Evolutionary conservation across 2,888 invertebrate genomes (phyloP).

Genomic region (Chalcis sispes): DNA sequence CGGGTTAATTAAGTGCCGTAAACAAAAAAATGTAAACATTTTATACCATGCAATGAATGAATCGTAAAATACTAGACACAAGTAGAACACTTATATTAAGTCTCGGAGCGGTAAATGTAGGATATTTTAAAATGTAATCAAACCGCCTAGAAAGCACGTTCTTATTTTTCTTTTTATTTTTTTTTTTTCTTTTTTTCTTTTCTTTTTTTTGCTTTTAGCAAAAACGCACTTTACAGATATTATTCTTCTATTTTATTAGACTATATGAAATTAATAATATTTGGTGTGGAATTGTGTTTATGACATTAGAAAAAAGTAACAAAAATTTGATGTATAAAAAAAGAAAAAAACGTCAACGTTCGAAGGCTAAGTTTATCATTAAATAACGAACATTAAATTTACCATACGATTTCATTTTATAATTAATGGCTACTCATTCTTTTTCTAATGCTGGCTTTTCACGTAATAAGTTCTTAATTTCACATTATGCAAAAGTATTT

Average conservation of each 20-base stretch:
- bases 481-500: too few relatives aligned
- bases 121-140: constrained; percentile 55
- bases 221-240: constrained; percentile 46
- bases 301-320: background rate
- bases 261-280: constrained; percentile 2
- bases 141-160: constrained; percentile 51
- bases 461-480: too few relatives aligned
- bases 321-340: background rate
- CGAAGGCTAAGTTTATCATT: too few relatives aligned
- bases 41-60: constrained; percentile 36
- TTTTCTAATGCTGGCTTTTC: too few relatives aligned
- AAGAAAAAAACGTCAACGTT: too few relatives aligned
- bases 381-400: too few relatives aligned
- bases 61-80: constrained; percentile 50
- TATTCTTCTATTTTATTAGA: constrained; percentile 30
- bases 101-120: constrained; percentile 42
- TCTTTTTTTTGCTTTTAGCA: constrained; percentile 7
- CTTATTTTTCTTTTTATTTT: constrained; percentile 21
- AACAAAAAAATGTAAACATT: constrained; percentile 32
- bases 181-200: constrained; percentile 7
- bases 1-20: constrained; percentile 29
- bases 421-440: too few relatives aligned
- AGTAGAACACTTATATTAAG: constrained; percentile 40
- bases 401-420: too few relatives aligned
- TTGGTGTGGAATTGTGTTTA: background rate